These are phyloP conservation scores for Trinorchestia longiramus DNA, from an alignment of 1,140 invertebrate genomes.

Conservation along the genomic window DNA sequence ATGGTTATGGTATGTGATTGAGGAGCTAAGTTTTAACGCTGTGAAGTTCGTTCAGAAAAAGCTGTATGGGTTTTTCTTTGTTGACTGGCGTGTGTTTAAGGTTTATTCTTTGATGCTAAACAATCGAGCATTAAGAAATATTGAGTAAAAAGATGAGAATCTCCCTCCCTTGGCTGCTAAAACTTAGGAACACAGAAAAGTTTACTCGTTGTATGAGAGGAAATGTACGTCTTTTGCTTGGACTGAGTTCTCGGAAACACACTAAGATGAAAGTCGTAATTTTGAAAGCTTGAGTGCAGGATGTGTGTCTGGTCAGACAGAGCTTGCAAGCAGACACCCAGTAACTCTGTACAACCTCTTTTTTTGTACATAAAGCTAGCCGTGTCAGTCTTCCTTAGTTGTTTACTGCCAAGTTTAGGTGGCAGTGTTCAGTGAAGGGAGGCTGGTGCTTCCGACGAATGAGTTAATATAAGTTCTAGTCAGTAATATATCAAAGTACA, in stretches of 20 bases:
- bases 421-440: not conserved
- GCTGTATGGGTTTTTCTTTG: not conserved
- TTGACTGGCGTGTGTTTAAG: not conserved
- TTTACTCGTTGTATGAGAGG: not conserved
- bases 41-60: too few species aligned
- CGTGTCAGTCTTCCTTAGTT: not conserved
- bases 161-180: not conserved
- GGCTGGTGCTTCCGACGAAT: not conserved
- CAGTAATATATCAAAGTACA: too few species aligned
- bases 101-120: not conserved
- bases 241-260: not conserved
- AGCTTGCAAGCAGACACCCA: not conserved
- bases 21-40: too few species aligned
- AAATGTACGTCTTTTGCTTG: not conserved
- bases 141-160: not conserved
- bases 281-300: not conserved
- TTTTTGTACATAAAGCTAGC: not conserved
- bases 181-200: not conserved
- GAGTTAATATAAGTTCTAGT: not conserved
- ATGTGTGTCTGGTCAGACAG: not conserved
- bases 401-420: not conserved
- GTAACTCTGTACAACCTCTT: not conserved
- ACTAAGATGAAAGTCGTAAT: not conserved
- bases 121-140: not conserved
- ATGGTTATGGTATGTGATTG: too few species aligned